phyloP scores from a whole-genome alignment of 2,888 invertebrate species.

The Heterodera filipjevi region DNA sequence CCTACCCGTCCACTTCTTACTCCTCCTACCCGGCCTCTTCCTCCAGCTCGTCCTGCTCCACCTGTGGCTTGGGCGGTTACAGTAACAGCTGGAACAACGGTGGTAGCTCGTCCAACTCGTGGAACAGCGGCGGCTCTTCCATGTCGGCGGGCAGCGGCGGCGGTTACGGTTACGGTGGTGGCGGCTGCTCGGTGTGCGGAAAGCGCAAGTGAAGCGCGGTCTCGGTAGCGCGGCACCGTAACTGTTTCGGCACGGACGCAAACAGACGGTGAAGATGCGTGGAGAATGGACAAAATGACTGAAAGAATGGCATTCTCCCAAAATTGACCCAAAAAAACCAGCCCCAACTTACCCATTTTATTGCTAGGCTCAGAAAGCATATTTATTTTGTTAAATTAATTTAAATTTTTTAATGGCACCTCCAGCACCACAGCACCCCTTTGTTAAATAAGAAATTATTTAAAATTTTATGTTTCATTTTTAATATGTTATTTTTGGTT shows the following conservation, averaged over 20 bases:
- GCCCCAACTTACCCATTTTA: too few species aligned
- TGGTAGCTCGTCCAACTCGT: constrained; percentile 7
- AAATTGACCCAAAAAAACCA: too few species aligned
- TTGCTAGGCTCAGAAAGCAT: too few species aligned
- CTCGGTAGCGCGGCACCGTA: background rate
- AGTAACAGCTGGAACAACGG: constrained; percentile 6
- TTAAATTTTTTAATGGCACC: too few species aligned
- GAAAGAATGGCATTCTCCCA: too few species aligned
- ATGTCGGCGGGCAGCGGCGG: background rate
- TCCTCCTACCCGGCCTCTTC: background rate
- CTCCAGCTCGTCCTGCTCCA: background rate
- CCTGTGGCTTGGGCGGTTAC: background rate
- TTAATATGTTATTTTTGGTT: too few species aligned
- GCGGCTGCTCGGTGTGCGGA: constrained; percentile 4
- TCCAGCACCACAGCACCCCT: too few species aligned
- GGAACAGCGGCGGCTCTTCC: constrained; percentile 1
- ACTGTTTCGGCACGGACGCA: background rate
- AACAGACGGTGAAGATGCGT: too few species aligned
- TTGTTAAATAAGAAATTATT: too few species aligned
- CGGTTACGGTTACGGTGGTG: background rate
- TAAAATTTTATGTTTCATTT: too few species aligned
- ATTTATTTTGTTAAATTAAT: too few species aligned
- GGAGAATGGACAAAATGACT: background rate
- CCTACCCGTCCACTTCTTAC: background rate
- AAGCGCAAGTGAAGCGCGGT: background rate